These are phyloP conservation scores for Hypolimnas misippus DNA, from an alignment of 2,888 invertebrate species.

Conservation along the genomic window DNA sequence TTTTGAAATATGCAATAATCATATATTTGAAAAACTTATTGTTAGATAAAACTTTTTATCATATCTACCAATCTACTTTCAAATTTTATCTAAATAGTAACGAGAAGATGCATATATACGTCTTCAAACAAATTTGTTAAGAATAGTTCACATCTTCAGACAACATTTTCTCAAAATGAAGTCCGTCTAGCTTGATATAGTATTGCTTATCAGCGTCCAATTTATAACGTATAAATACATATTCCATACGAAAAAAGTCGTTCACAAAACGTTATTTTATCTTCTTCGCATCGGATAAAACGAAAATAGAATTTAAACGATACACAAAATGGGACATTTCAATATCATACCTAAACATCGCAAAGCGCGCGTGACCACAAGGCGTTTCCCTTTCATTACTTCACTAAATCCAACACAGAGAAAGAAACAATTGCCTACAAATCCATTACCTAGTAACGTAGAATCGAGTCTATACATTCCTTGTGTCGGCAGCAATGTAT, in stretches of 20 bases:
- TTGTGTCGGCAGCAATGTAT: slow-evolving; percentile 35
- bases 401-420: slow-evolving; percentile 7
- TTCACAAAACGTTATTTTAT: neutral
- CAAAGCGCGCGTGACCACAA: slow-evolving; percentile 64
- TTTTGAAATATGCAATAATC: no score
- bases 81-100: no score
- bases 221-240: no score
- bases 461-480: slow-evolving; percentile 6
- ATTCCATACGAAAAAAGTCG: neutral
- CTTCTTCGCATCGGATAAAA: slow-evolving; percentile 7
- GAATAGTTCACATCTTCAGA: no score
- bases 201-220: no score
- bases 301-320: slow-evolving; percentile 27
- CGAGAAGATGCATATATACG: no score
- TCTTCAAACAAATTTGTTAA: no score
- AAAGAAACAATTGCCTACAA: slow-evolving; percentile 13
- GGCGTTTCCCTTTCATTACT: slow-evolving; percentile 30
- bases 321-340: slow-evolving; percentile 46
- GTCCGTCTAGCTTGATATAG: no score
- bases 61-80: no score
- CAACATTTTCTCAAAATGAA: no score
- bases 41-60: no score
- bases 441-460: slow-evolving; percentile 10
- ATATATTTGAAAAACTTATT: no score
- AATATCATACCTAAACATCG: slow-evolving; percentile 52